These are phyloP conservation scores for Pampus argenteus DNA, from an alignment of 2,797 vertebrate genomes.

Conservation along the genomic window DNA sequence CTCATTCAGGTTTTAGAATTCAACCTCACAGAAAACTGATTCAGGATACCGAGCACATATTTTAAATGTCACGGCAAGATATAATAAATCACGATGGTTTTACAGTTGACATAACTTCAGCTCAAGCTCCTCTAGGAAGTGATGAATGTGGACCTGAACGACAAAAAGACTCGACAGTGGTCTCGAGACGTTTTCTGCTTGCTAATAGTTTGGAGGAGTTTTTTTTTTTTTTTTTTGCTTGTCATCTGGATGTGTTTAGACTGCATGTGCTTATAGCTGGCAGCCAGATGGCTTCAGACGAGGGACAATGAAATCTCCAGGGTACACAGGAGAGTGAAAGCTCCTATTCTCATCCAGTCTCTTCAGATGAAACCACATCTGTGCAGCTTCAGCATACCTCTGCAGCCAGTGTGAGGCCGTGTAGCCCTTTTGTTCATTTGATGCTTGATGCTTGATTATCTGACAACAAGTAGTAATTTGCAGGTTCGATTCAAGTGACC, in stretches of 20 bases:
- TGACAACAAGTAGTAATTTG: conserved; percentile 45
- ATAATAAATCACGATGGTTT: conserved; percentile 28
- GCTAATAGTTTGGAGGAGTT: conserved; percentile 54
- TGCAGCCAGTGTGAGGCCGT: conserved; percentile 37
- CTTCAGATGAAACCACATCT: conserved; percentile 67
- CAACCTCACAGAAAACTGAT: conserved; percentile 24
- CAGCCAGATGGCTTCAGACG: conserved; percentile 75
- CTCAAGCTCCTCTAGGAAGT: conserved; percentile 28
- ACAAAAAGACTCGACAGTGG: conserved; percentile 10
- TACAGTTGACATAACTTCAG: conserved; percentile 12
- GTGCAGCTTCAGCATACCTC: conserved; percentile 58
- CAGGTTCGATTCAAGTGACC: conserved; percentile 18
- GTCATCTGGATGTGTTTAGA: conserved; percentile 80
- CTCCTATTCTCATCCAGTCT: conserved; percentile 64
- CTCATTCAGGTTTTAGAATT: conserved; percentile 24
- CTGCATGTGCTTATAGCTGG: conserved; percentile 63
- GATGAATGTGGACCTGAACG: conserved; percentile 19
- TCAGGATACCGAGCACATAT: conserved; percentile 17
- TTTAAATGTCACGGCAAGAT: conserved; percentile 22
- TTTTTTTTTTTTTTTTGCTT: too few relatives aligned
- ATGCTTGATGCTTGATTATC: conserved; percentile 41
- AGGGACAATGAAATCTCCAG: conserved; percentile 74
- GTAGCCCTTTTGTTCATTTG: conserved; percentile 29
- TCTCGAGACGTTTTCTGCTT: conserved; percentile 51
- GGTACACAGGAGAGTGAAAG: conserved; percentile 63